phyloP scores from a whole-genome alignment of 2,888 invertebrate species.

The Choristoneura rosaceana region DNA sequence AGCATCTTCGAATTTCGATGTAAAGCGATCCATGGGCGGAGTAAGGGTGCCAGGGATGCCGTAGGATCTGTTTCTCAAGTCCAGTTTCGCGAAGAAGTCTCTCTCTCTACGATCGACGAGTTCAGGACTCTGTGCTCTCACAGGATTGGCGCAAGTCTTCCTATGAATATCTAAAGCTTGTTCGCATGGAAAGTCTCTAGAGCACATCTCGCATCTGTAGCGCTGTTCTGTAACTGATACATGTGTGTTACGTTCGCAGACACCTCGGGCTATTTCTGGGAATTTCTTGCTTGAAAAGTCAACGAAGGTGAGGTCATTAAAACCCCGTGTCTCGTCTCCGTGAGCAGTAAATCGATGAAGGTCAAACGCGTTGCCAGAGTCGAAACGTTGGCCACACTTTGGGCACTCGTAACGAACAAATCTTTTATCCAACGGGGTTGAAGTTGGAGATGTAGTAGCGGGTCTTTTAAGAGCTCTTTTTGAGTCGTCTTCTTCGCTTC shows the following conservation, averaged over 20 bases:
- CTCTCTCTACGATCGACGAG: slow-evolving; percentile 86
- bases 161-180: slow-evolving; percentile 89
- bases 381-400: slow-evolving; percentile 90
- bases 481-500: slow-evolving; percentile 78
- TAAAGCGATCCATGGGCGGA: slow-evolving; percentile 76
- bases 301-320: slow-evolving; percentile 90
- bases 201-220: slow-evolving; percentile 89
- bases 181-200: slow-evolving; percentile 89
- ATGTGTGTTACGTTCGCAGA: slow-evolving; percentile 88
- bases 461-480: slow-evolving; percentile 72
- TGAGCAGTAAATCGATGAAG: slow-evolving; percentile 89
- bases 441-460: slow-evolving; percentile 73
- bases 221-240: slow-evolving; percentile 86
- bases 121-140: slow-evolving; percentile 79
- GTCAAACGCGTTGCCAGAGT: slow-evolving; percentile 89
- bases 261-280: slow-evolving; percentile 90
- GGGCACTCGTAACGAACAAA: slow-evolving; percentile 87
- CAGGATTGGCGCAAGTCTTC: slow-evolving; percentile 72
- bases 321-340: slow-evolving; percentile 86
- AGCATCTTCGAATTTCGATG: slow-evolving; percentile 74
- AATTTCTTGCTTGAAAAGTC: slow-evolving; percentile 93
- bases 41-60: slow-evolving; percentile 77
- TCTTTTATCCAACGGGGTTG: slow-evolving; percentile 72
- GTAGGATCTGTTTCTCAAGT: slow-evolving; percentile 90
- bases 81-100: slow-evolving; percentile 93